Evolutionary conservation across 2,797 vertebrate genomes (phyloP).

Genomic region (Alcedo quadribrachys): DNA sequence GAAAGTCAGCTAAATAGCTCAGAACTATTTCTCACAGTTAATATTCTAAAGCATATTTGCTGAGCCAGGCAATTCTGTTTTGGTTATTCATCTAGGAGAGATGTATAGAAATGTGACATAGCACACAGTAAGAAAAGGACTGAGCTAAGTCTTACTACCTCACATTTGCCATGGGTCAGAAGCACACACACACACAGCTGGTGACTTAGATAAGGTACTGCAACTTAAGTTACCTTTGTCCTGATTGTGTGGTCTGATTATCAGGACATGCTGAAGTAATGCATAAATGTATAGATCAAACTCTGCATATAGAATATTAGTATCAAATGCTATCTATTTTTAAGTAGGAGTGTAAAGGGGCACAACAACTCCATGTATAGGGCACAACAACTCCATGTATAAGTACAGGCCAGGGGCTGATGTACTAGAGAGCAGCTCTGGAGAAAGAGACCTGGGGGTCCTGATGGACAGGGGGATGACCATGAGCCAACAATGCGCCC

Average conservation of each 20-base stretch:
- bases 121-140: neutral
- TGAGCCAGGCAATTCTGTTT: neutral
- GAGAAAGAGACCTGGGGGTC: no score
- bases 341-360: neutral
- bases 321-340: neutral
- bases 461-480: no score
- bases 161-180: neutral
- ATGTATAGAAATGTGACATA: neutral
- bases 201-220: neutral
- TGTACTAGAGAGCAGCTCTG: no score
- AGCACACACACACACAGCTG: neutral
- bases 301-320: neutral
- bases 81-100: neutral
- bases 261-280: neutral
- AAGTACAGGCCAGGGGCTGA: no score
- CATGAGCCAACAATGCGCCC: no score
- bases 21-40: neutral
- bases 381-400: no score
- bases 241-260: neutral
- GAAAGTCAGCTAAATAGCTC: neutral
- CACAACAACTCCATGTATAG: no score
- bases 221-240: neutral
- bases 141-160: neutral
- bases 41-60: neutral
- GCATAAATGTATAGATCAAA: neutral